A percentile compares a stretch with the other conserved stretches of the same genome.
These are phyloP conservation scores for Metalampra italica DNA, from an alignment of 2,888 invertebrate species.

Conservation along the genomic window DNA sequence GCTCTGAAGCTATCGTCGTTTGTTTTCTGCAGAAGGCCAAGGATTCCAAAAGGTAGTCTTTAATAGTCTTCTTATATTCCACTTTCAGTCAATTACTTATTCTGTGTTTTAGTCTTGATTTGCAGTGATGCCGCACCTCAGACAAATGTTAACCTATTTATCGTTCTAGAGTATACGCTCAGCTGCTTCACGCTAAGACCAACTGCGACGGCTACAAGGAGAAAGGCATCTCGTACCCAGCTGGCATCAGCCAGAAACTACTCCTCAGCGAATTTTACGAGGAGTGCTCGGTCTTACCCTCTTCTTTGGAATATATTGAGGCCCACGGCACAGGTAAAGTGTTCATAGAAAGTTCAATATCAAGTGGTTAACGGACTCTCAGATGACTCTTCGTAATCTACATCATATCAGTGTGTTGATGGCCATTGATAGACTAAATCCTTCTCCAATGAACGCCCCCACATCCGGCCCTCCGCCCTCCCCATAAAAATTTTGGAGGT, in stretches of 20 bases:
- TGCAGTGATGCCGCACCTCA: too few relatives aligned
- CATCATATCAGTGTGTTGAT: too few relatives aligned
- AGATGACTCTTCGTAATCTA: too few relatives aligned
- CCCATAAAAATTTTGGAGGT: too few relatives aligned
- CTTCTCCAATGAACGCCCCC: too few relatives aligned
- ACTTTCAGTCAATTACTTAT: too few relatives aligned
- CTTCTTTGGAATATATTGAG: constrained; percentile 87
- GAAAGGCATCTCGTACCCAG: constrained; percentile 83
- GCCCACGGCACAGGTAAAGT: constrained; percentile 88
- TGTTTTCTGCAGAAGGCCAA: constrained; percentile 85
- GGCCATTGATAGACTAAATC: too few relatives aligned
- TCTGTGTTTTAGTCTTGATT: too few relatives aligned
- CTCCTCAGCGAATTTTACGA: constrained; percentile 82
- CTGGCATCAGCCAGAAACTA: constrained; percentile 80
- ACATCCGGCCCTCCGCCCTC: too few relatives aligned
- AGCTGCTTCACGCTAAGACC: constrained; percentile 86
- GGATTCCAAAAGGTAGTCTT: constrained; percentile 75
- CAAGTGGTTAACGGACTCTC: too few relatives aligned
- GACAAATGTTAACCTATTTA: neutral
- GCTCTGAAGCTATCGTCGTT: constrained; percentile 87
- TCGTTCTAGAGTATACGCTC: constrained; percentile 72
- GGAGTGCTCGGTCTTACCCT: constrained; percentile 84
- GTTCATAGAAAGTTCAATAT: too few relatives aligned
- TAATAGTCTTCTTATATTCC: too few relatives aligned
- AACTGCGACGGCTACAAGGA: constrained; percentile 89